Conservation (phyloP, 2,888 invertebrate genomes). For the Lithophane semibrunnea region DNA sequence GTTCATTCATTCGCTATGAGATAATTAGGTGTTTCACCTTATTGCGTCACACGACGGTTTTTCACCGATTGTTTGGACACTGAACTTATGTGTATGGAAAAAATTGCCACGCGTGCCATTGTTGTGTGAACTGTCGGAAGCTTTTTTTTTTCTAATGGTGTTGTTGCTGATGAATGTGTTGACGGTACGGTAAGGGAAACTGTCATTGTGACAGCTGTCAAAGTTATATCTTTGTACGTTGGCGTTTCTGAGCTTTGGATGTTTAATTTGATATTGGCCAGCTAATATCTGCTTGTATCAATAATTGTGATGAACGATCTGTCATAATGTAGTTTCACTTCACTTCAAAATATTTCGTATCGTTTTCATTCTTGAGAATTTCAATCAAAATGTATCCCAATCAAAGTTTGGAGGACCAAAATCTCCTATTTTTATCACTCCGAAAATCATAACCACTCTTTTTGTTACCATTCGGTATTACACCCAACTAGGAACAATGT, state of each 20-base stretch:
- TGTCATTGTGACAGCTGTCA: constrained; percentile 34
- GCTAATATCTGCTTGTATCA: background rate
- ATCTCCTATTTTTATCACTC: background rate
- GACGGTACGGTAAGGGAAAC: constrained; percentile 31
- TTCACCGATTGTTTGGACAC: constrained; percentile 84
- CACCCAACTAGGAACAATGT: background rate
- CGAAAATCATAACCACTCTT: background rate
- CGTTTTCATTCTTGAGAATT: background rate
- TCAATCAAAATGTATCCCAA: background rate
- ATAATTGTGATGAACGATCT: background rate
- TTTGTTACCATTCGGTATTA: background rate
- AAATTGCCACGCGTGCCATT: constrained; percentile 66
- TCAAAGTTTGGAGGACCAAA: background rate
- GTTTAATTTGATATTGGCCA: background rate
- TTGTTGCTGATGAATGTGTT: constrained; percentile 28
- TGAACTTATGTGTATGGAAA: constrained; percentile 76
- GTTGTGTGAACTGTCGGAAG: constrained; percentile 79
- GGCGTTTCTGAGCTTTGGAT: background rate
- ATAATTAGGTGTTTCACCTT: constrained; percentile 89
- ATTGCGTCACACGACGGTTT: constrained; percentile 86
- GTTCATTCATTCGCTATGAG: constrained; percentile 87
- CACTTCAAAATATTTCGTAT: background rate
- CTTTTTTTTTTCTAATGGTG: constrained; percentile 60
- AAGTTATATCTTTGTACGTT: background rate
- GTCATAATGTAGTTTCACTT: too few relatives aligned